Evolutionary conservation across 1,140 invertebrate genomes (phyloP).

Genomic region (Caenorhabditis tropicalis): DNA sequence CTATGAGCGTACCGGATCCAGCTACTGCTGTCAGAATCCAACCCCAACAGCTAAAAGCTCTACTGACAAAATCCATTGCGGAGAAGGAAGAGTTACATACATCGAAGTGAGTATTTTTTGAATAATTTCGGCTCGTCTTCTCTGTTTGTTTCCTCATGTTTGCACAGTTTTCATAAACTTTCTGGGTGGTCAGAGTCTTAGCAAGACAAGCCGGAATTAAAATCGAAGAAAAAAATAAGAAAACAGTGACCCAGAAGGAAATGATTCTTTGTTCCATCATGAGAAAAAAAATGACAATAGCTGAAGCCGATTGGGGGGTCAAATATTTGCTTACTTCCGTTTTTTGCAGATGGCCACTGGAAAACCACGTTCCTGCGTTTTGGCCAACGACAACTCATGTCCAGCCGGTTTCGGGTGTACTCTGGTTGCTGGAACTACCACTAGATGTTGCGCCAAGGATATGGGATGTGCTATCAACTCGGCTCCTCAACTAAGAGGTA

Average conservation of each 20-base stretch:
- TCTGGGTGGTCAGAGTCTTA: constrained; percentile 3
- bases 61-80: constrained; percentile 65
- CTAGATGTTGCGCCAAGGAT: constrained; percentile 68
- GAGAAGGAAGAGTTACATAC: constrained; percentile 56
- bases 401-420: constrained; percentile 70
- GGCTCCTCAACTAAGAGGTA: constrained; percentile 68
- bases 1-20: constrained; percentile 69
- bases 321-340: constrained; percentile 24
- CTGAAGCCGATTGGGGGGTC: neutral
- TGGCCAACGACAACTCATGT: constrained; percentile 60
- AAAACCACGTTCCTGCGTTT: constrained; percentile 64
- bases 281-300: constrained; percentile 42
- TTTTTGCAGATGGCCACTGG: constrained; percentile 63
- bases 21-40: constrained; percentile 68
- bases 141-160: constrained; percentile 17
- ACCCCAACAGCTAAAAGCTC: constrained; percentile 57
- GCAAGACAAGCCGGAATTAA: constrained; percentile 34
- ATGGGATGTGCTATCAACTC: constrained; percentile 71
- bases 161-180: constrained; percentile 16
- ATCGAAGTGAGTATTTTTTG: neutral
- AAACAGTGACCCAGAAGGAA: neutral
- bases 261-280: constrained; percentile 24
- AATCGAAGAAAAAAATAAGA: neutral
- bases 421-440: constrained; percentile 67
- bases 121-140: neutral